Base-by-base conservation (phyloP, 2,888 invertebrate genomes). In the Saturnia japonica region DNA sequence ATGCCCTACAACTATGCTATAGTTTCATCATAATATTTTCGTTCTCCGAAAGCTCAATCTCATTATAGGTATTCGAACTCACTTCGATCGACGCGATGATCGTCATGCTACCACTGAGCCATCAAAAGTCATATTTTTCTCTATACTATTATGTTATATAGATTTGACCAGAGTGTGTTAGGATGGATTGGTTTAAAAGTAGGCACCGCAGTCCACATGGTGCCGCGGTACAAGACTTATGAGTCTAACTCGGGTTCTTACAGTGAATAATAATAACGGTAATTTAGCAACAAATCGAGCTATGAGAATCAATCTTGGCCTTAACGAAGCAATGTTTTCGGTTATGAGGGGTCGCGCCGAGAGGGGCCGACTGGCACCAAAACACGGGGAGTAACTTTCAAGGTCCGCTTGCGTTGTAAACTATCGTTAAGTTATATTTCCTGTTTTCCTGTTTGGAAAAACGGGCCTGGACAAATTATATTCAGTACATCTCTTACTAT, bases 291-390 rank as follows among this genome's bases (percentile, higher is more conserved):
- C 9, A 4, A 64, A 64, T 40, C n/a, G 60, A 45, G 74, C 71
- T 73, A 72, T 70, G 73, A 71, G 71, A 75, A 78, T 72, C 75
- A 77, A 77, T 76, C 73, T 77, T 74, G 75, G 76, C 77, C 77
- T 76, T 74, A 72, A 75, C 78, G 78, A 75, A 74, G 74, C 78
- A 77, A 80, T 82, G 80, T 82, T 84, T 83, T 79, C 80, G 82
- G 83, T 83, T 82, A 83, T 76, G 73, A 74, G 70, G 78, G 77
- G 74, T 76, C 71, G 75, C 70, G 72, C 70, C 71, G 74, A 66
- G 75, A 74, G 76, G 78, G 78, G 76, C 72, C 70, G 74, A 71
- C 73, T 70, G 54, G 68, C 60, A 67, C 45, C 66, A 47, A 42
- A 68, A 60, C 47, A 68, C 54, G 54, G 66, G 71, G 73, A 75